phyloP scores from a whole-genome alignment of 2,113 vertebrate species.

The Aptenodytes patagonicus region DNA sequence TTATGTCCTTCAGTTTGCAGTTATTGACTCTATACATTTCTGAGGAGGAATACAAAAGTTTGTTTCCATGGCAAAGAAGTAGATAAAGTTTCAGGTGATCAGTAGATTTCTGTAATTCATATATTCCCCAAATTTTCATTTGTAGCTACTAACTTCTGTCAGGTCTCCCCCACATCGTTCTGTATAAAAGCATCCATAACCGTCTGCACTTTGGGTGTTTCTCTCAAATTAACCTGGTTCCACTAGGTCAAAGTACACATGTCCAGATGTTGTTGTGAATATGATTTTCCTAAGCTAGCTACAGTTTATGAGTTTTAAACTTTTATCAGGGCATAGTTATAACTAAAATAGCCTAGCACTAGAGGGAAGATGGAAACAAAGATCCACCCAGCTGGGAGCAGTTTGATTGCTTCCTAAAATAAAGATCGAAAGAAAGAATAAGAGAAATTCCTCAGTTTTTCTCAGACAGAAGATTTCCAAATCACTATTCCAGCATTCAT shows the following conservation, averaged over 20 bases:
- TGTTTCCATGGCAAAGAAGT: not conserved
- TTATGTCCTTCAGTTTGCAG: not conserved
- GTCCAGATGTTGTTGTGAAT: not conserved
- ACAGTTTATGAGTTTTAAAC: not conserved
- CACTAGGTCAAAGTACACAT: not conserved
- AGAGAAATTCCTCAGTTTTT: conserved; percentile 16
- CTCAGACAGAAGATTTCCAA: conserved; percentile 32
- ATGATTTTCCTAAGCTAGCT: not conserved
- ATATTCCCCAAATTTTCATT: not conserved
- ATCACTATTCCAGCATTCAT: not conserved
- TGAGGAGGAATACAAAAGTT: not conserved
- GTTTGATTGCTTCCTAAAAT: conserved; percentile 54
- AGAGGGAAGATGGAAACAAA: conserved; percentile 24
- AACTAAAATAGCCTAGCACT: conserved; percentile 5
- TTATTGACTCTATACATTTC: not conserved
- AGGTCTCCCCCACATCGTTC: not conserved
- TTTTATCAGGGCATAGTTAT: not conserved
- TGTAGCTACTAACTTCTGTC: not conserved
- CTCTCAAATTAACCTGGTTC: not conserved
- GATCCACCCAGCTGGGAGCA: conserved; percentile 14
- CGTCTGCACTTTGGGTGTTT: not conserved
- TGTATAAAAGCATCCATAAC: not conserved
- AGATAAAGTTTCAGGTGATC: not conserved
- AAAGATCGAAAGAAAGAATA: conserved; percentile 9
- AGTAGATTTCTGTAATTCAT: not conserved